A percentile compares a stretch with the other conserved stretches of the same genome.
Evolutionary conservation across 2,888 invertebrate genomes (phyloP).

Genomic region (Epistrophe eligans): DNA sequence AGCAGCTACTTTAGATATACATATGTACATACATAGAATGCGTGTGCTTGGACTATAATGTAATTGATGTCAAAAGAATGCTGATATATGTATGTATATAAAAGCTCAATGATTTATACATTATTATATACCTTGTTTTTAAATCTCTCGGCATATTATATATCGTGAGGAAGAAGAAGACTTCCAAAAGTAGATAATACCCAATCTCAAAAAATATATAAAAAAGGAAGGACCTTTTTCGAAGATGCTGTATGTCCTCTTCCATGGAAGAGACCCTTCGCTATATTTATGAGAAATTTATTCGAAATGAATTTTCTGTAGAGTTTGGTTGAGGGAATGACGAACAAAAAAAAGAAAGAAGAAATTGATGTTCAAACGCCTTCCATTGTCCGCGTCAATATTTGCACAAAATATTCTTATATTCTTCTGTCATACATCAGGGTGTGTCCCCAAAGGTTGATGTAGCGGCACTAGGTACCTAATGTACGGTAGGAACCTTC

Average conservation of each 20-base stretch:
- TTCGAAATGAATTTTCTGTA: conserved; percentile 42
- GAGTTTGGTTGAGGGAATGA: background rate
- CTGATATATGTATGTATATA: conserved; percentile 35
- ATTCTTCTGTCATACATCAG: conserved; percentile 32
- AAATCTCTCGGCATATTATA: conserved; percentile 12
- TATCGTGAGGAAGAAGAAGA: background rate
- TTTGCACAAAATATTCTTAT: conserved; percentile 49
- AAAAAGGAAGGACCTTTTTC: background rate
- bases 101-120: conserved; percentile 46
- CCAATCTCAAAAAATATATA: background rate
- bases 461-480: background rate
- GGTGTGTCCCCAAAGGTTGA: conserved; percentile 38
- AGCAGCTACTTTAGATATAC: background rate
- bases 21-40: background rate
- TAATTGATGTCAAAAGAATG: conserved; percentile 39
- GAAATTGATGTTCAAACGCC: conserved; percentile 36
- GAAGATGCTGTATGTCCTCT: background rate
- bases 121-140: conserved; percentile 18
- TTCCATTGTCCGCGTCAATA: conserved; percentile 55
- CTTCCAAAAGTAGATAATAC: background rate
- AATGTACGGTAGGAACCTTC: background rate
- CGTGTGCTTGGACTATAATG: background rate
- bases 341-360: no score
- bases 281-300: conserved; percentile 51
- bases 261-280: background rate